Evolutionary conservation across 2,888 invertebrate species (phyloP), one percentile per base, ranked within the genome.

Genomic region (Galerucella pusilla): DNA sequence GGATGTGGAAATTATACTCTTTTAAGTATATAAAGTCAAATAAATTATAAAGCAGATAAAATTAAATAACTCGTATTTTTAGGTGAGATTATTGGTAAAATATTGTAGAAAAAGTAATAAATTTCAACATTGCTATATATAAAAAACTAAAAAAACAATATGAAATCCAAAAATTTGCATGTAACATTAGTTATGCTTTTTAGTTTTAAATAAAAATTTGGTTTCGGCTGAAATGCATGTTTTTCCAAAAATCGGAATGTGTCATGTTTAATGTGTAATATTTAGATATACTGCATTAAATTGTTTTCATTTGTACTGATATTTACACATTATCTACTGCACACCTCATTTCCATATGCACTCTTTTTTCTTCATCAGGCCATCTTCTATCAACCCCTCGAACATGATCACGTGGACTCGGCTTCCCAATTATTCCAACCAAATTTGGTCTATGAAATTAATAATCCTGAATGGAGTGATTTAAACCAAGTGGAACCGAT

Each of bases 401-500:
- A 86, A 81, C 83, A 80, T 66, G 86, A 85, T 69, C 83, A 84
- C 72, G 77, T 80, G 66, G 81, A 82, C 64, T 59, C 71, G 9
- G 64, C 59, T 64, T 45, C 42, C 28, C 28, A 35, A 28, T 16
- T 16, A 14, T 52, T 11, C 42, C 28, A 28, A 12, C 9, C 49
- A 16, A 63, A 52, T 54, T 54, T 35, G 2, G 7, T 63, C 42
- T 63, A 35, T n/a, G 57, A 35, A 63, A 20, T 46, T 28, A 35
- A 59, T 54, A 63, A 68, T 49, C 20, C 49, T 20, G 76, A 78
- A 71, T 82, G 82, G 82, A 68, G 64, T 49, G 64, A 78, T n/a
- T 52, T 80, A 4, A 78, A 77, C 73, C 78, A 57, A n/a, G 65
- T 88, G 71, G 87, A 87, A 69, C 84, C 87, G 14, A 78, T 85